phyloP scores from a whole-genome alignment of 2,888 invertebrate genomes.

The Exocentrus adspersus region DNA sequence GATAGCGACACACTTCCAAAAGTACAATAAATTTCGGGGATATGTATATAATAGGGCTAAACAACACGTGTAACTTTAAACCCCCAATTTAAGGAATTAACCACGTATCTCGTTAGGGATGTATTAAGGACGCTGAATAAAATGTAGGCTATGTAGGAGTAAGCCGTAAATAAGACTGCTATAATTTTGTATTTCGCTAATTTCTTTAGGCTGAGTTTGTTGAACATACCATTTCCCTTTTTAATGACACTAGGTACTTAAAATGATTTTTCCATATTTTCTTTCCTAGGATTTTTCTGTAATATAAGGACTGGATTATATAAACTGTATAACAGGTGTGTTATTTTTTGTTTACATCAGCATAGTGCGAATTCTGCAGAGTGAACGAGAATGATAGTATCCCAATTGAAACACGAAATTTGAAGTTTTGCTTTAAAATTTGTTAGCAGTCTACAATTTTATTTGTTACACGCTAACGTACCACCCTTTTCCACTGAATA shows the following conservation, averaged over 20 bases:
- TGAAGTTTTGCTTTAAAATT: too few species aligned
- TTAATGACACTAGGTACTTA: too few species aligned
- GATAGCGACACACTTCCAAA: conserved; percentile 6
- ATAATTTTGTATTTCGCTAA: not conserved
- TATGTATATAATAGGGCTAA: conserved; percentile 2
- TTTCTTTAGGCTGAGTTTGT: too few species aligned
- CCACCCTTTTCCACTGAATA: not conserved
- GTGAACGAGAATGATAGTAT: too few species aligned
- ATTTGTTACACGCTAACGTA: not conserved
- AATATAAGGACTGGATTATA: too few species aligned
- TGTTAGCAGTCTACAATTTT: not conserved
- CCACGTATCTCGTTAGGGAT: not conserved
- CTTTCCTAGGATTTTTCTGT: too few species aligned
- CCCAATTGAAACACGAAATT: too few species aligned
- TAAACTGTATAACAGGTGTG: too few species aligned
- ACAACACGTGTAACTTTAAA: not conserved
- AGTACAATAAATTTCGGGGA: conserved; percentile 10
- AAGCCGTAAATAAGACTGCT: not conserved
- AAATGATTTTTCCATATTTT: too few species aligned
- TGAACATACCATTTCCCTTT: too few species aligned
- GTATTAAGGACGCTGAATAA: not conserved
- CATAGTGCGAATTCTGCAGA: too few species aligned
- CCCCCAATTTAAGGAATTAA: not conserved
- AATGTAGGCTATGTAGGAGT: not conserved
- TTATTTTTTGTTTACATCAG: too few species aligned